These are phyloP conservation scores for Azorinus chamasolen DNA, from an alignment of 2,888 invertebrate genomes.

Conservation along the genomic window DNA sequence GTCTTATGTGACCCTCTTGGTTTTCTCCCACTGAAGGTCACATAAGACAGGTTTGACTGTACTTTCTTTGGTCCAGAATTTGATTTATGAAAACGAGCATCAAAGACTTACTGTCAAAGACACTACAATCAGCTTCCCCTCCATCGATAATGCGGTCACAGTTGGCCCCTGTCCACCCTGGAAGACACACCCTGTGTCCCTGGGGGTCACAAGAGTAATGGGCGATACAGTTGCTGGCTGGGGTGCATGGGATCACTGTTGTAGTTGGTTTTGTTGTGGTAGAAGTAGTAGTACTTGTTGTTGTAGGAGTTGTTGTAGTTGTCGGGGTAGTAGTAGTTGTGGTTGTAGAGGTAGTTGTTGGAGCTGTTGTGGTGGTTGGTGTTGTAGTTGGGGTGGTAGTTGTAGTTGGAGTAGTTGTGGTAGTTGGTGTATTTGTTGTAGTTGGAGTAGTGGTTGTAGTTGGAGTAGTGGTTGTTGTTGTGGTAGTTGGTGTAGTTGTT, in stretches of 20 bases:
- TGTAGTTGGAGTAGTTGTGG: constrained; percentile 1
- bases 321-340: not conserved
- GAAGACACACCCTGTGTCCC: constrained; percentile 14
- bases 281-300: constrained; percentile 4
- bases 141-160: constrained; percentile 14
- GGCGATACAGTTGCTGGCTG: constrained; percentile 20
- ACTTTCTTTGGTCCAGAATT: not conserved
- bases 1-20: too few relatives aligned
- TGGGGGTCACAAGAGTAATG: constrained; percentile 22
- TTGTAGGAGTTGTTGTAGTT: not conserved
- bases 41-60: not conserved
- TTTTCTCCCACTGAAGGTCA: too few relatives aligned
- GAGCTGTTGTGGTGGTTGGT: constrained; percentile 1
- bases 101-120: constrained; percentile 20
- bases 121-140: constrained; percentile 24
- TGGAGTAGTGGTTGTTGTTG: constrained; percentile 3
- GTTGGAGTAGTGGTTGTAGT: constrained; percentile 3
- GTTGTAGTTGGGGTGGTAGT: constrained; percentile 6
- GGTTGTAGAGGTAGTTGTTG: not conserved
- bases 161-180: constrained; percentile 21
- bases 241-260: constrained; percentile 19
- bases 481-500: constrained; percentile 21
- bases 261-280: constrained; percentile 25
- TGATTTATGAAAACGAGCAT: too few relatives aligned
- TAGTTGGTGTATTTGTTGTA: not conserved